Evolutionary conservation across 2,113 vertebrate genomes (phyloP), one percentile per base, ranked within the genome.

Genomic region (Nyctereutes procyonoides): DNA sequence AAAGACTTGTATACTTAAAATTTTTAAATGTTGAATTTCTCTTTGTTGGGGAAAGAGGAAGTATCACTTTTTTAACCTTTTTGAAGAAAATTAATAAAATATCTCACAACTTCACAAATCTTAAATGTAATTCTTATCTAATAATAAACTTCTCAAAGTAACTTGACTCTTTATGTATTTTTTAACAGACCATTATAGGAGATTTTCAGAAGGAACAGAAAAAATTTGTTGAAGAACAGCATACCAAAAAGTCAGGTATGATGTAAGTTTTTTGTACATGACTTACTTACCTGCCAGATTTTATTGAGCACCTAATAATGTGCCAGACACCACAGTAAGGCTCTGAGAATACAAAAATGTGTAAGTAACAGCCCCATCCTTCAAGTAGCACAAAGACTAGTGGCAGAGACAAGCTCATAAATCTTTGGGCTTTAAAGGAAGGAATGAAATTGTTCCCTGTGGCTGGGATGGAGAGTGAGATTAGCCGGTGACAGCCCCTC

Each of bases 181-280:
- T 97, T 79, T 94, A 98, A 96, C 95, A 99, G 99, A 99, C 99
- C 2, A 99, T 99, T 98, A 98, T 99, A 73, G 99, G 99, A 97
- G 99, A 99, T 96, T 99, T 99, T 98, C 99, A 99, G 85, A 99
- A 99, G 96, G 99, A 99, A 90, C 99, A 99, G 97, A 99, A 99
- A 95, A 99, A 99, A 98, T 99, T 99, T 99, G 99, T 99, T 51
- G 99, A 99, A 82, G 99, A 99, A 95, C 99, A 99, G n/a, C 99
- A 99, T 95, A 98, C 99, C 38, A 99, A 99, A 97, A 99, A 99
- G 98, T 99, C 99, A 98, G 99, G 99, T 99, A 98, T 97, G 55
- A 0, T 92, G 38, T 32, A 32, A 3, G 56, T 94, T 96, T 98
- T 55, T 60, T 43, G 35, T 62, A 83, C 5, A 6, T 20, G 22